phyloP scores from a whole-genome alignment of 2,888 invertebrate species.

The Listrodromus nycthemerus region DNA sequence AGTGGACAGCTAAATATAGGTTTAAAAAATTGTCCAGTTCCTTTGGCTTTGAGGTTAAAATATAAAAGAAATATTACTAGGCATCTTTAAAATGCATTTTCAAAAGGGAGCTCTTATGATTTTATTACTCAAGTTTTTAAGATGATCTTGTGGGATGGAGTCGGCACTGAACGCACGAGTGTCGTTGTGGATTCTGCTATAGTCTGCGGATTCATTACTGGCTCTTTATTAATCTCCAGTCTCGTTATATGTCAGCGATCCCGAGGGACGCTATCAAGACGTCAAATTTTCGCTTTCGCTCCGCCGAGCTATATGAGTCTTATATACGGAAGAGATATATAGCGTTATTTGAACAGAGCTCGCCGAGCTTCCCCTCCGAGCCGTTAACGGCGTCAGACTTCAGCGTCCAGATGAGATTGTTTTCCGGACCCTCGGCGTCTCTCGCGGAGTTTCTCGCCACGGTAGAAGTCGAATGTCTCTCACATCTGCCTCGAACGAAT shows the following conservation, averaged over 20 bases:
- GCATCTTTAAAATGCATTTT: background rate
- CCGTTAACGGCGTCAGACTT: constrained; percentile 63
- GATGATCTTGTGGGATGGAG: background rate
- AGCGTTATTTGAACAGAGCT: constrained; percentile 64
- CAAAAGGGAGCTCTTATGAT: background rate
- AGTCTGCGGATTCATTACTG: constrained; percentile 60
- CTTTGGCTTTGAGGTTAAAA: too few species aligned
- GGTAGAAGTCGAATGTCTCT: constrained; percentile 36
- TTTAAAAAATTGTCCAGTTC: background rate
- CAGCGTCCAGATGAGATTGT: constrained; percentile 66
- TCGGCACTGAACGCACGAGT: background rate
- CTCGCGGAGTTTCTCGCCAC: constrained; percentile 51
- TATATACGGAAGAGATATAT: constrained; percentile 25
- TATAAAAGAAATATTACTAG: background rate
- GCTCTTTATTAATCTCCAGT: constrained; percentile 64
- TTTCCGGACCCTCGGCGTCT: constrained; percentile 59
- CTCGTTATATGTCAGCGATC: constrained; percentile 64
- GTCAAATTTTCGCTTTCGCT: constrained; percentile 62
- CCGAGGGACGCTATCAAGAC: constrained; percentile 57
- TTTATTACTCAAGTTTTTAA: background rate
- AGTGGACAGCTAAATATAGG: background rate
- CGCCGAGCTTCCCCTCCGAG: constrained; percentile 50
- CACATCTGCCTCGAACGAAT: constrained; percentile 61
- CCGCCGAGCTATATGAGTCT: constrained; percentile 42
- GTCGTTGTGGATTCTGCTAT: constrained; percentile 4